Evolutionary conservation across 2,113 vertebrate genomes (phyloP).

Genomic region (Collichthys lucidus): DNA sequence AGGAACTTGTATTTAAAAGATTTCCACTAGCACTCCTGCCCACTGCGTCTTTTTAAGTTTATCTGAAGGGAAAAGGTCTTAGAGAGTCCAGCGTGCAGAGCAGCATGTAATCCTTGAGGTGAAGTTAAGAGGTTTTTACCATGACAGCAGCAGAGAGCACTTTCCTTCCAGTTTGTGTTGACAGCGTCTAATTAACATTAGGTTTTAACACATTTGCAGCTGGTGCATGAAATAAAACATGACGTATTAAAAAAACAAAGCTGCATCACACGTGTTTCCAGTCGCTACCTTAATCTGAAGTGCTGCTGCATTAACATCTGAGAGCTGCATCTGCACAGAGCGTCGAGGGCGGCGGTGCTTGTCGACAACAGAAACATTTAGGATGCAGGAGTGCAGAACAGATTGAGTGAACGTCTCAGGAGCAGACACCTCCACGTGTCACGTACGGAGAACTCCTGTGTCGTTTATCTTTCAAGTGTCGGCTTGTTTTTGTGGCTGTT

Average conservation of each 20-base stretch:
- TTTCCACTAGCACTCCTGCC: not conserved
- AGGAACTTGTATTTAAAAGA: slow-evolving; percentile 1
- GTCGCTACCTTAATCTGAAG: slow-evolving; percentile 11
- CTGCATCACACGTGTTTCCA: not conserved
- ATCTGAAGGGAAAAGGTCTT: slow-evolving; percentile 30
- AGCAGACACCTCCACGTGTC: slow-evolving; percentile 14
- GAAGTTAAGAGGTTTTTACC: slow-evolving; percentile 42
- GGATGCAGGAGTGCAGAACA: slow-evolving; percentile 47
- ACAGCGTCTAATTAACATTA: slow-evolving; percentile 18
- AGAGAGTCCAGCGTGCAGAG: slow-evolving; percentile 3
- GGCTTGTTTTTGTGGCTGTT: not conserved
- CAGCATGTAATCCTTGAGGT: slow-evolving; percentile 21
- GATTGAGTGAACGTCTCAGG: slow-evolving; percentile 40
- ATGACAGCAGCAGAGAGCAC: slow-evolving; percentile 3
- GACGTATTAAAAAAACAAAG: not conserved
- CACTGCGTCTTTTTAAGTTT: not conserved
- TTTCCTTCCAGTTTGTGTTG: not conserved
- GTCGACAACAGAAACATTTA: slow-evolving; percentile 40
- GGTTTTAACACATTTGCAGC: slow-evolving; percentile 17
- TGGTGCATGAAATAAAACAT: slow-evolving; percentile 6
- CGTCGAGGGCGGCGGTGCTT: slow-evolving; percentile 25
- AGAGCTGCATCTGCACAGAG: slow-evolving; percentile 10
- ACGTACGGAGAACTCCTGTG: not conserved
- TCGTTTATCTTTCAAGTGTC: slow-evolving; percentile 23
- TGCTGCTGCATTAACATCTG: slow-evolving; percentile 45